Evolutionary conservation across 1,140 invertebrate genomes (phyloP).

Genomic region (Bombus terrestris): DNA sequence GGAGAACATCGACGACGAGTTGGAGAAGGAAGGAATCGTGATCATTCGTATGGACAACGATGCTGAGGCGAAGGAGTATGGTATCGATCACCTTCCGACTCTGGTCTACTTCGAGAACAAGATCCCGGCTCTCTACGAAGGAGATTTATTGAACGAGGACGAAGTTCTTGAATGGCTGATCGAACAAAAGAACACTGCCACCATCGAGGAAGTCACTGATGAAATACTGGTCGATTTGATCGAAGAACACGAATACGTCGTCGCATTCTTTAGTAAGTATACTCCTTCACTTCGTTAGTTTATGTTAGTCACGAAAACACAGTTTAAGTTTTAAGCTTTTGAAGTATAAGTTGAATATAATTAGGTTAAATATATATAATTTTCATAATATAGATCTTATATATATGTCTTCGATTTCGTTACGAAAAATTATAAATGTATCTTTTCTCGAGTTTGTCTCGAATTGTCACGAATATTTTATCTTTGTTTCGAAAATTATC

Average conservation of each 20-base stretch:
- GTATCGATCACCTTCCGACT: constrained; percentile 94
- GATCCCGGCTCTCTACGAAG: constrained; percentile 95
- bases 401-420: neutral
- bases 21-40: constrained; percentile 94
- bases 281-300: neutral
- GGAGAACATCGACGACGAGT: constrained; percentile 96
- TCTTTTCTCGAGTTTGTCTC: too few relatives aligned
- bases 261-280: constrained; percentile 94
- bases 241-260: constrained; percentile 95
- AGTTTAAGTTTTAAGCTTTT: too few relatives aligned
- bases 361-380: too few relatives aligned
- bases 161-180: constrained; percentile 95
- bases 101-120: constrained; percentile 96
- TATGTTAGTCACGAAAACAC: neutral
- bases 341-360: too few relatives aligned
- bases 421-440: too few relatives aligned
- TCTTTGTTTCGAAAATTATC: too few relatives aligned
- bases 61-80: constrained; percentile 94
- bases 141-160: constrained; percentile 95
- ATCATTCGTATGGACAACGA: constrained; percentile 95
- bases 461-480: too few relatives aligned
- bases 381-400: neutral
- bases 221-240: constrained; percentile 94
- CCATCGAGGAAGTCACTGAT: constrained; percentile 97
- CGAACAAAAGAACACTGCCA: constrained; percentile 94